Evolutionary conservation across 2,797 vertebrate genomes (phyloP).

Genomic region (Acrocephalus scirpaceus): DNA sequence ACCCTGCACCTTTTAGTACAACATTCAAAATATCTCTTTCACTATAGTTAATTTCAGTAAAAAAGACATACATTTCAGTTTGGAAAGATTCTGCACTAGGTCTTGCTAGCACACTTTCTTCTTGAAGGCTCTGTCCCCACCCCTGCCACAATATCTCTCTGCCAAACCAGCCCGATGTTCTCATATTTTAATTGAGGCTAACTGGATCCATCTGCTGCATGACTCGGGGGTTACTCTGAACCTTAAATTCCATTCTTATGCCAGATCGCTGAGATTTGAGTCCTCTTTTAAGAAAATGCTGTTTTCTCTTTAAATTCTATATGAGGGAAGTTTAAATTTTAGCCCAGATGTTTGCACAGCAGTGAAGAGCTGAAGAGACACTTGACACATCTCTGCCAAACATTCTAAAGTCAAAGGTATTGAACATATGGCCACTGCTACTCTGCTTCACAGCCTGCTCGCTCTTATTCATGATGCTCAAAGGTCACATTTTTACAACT

Average conservation of each 20-base stretch:
- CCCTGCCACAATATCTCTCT: not conserved
- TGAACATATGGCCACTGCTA: not conserved
- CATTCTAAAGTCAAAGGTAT: not conserved
- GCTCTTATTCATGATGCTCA: not conserved
- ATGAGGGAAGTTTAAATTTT: not conserved
- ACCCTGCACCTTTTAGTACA: not conserved
- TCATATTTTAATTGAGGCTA: slow-evolving; percentile 10
- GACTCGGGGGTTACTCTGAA: not conserved
- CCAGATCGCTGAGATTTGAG: not conserved
- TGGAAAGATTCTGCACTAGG: not conserved
- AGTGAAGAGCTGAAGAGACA: not conserved
- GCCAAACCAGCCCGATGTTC: slow-evolving; percentile 6
- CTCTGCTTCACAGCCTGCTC: not conserved
- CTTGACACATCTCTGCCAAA: not conserved
- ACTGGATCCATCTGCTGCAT: not conserved
- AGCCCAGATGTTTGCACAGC: not conserved
- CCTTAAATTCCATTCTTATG: not conserved
- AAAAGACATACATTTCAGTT: not conserved
- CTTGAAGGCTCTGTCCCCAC: not conserved
- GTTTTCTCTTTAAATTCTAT: slow-evolving; percentile 1
- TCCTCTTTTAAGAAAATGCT: not conserved
- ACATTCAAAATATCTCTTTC: not conserved
- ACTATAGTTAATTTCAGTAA: not conserved
- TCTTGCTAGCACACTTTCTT: not conserved
- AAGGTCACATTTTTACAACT: not conserved